Percentiles rank a stretch among this genome's conserved stretches.
phyloP scores from a whole-genome alignment of 2,888 invertebrate genomes.

The Nineta flava region DNA sequence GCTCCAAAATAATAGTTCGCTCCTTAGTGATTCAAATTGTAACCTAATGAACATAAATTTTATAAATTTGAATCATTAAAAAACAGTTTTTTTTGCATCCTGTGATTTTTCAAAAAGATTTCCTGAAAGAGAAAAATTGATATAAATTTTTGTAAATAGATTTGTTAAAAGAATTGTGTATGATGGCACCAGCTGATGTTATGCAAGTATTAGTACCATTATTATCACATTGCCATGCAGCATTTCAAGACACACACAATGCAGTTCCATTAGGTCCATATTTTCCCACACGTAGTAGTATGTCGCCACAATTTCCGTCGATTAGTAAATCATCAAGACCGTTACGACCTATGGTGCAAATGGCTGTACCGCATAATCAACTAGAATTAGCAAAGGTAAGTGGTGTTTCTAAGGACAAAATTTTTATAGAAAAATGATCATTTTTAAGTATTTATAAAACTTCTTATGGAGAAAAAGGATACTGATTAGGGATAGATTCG shows the following conservation, averaged over 20 bases:
- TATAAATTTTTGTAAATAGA: slow-evolving; percentile 25
- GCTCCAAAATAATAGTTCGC: background rate
- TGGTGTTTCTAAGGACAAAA: slow-evolving; percentile 1
- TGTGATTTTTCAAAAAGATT: background rate
- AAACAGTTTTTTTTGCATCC: too few species aligned
- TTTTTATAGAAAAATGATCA: background rate
- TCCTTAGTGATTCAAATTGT: background rate
- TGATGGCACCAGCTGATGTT: slow-evolving; percentile 62
- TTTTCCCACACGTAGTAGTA: slow-evolving; percentile 53
- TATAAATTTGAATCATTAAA: too few species aligned
- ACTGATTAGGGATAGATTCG: too few species aligned
- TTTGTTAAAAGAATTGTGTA: slow-evolving; percentile 60
- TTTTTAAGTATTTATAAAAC: background rate
- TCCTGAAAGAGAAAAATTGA: background rate
- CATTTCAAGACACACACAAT: slow-evolving; percentile 57
- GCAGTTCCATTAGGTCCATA: slow-evolving; percentile 58
- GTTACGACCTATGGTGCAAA: slow-evolving; percentile 67
- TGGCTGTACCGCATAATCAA: slow-evolving; percentile 65
- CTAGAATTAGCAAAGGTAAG: slow-evolving; percentile 48
- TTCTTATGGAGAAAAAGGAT: background rate
- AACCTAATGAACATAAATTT: too few species aligned
- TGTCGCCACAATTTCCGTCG: slow-evolving; percentile 35
- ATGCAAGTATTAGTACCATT: slow-evolving; percentile 72
- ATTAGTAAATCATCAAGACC: slow-evolving; percentile 51
- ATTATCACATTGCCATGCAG: slow-evolving; percentile 68